phyloP scores from a whole-genome alignment of 2,888 invertebrate genomes.

The Callyntrura sp. region DNA sequence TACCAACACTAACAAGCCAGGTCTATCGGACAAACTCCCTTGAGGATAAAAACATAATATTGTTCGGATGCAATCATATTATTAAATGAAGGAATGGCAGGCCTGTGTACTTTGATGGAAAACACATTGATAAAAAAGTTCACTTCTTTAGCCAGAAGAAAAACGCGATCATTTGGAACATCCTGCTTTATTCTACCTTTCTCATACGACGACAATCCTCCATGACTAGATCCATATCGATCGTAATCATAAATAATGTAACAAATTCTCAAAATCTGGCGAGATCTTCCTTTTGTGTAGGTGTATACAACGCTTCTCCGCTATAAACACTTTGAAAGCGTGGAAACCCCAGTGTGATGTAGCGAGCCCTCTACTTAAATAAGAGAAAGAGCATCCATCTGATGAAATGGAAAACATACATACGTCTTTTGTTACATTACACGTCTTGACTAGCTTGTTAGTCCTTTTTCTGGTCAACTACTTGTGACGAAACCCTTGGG shows the following conservation, averaged over 20 bases:
- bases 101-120: conserved; percentile 15
- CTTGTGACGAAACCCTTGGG: background rate
- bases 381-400: background rate
- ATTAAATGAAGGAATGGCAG: conserved; percentile 42
- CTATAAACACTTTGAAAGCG: conserved; percentile 11
- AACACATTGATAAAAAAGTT: conserved; percentile 36
- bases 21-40: conserved; percentile 28
- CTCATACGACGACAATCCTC: background rate
- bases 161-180: conserved; percentile 63
- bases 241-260: conserved; percentile 73
- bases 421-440: background rate
- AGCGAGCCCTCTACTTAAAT: background rate
- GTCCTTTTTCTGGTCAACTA: conserved; percentile 33
- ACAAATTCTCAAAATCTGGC: conserved; percentile 50
- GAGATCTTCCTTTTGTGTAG: background rate
- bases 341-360: conserved; percentile 8
- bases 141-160: conserved; percentile 47
- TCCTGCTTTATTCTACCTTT: conserved; percentile 55
- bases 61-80: conserved; percentile 57
- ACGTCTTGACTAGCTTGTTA: conserved; percentile 36
- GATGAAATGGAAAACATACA: background rate
- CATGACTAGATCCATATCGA: conserved; percentile 69
- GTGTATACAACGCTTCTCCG: conserved; percentile 4
- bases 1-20: conserved; percentile 49
- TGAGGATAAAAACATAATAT: conserved; percentile 53